phyloP scores from a whole-genome alignment of 2,113 vertebrate species.

The Notothenia coriiceps region DNA sequence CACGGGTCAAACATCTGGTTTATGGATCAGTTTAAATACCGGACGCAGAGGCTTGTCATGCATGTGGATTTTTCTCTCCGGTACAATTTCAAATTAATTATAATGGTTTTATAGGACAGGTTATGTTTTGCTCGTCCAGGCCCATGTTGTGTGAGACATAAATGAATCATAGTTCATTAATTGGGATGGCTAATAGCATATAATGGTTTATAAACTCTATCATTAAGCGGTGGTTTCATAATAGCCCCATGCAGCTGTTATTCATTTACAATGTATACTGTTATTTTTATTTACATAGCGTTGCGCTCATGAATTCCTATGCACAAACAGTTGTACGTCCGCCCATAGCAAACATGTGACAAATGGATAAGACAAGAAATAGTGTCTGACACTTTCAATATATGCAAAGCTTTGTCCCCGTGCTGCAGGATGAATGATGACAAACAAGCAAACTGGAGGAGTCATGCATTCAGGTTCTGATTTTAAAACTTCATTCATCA shows the following conservation, averaged over 20 bases:
- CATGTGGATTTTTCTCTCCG: slow-evolving; percentile 72
- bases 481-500: slow-evolving; percentile 81
- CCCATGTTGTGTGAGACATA: not conserved
- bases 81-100: slow-evolving; percentile 77
- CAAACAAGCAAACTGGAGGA: slow-evolving; percentile 63
- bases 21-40: slow-evolving; percentile 81
- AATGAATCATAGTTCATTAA: slow-evolving; percentile 4
- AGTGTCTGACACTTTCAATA: not conserved
- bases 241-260: slow-evolving; percentile 18
- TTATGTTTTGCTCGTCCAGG: slow-evolving; percentile 32
- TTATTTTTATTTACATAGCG: slow-evolving; percentile 38
- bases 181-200: slow-evolving; percentile 4
- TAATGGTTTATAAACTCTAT: slow-evolving; percentile 9
- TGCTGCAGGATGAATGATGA: slow-evolving; percentile 63
- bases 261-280: slow-evolving; percentile 1
- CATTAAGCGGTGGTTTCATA: slow-evolving; percentile 22
- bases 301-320: slow-evolving; percentile 18
- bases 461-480: slow-evolving; percentile 69
- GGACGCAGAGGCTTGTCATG: slow-evolving; percentile 80
- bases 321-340: slow-evolving; percentile 31
- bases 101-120: slow-evolving; percentile 57
- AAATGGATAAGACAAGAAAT: slow-evolving; percentile 31
- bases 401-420: slow-evolving; percentile 36
- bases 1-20: slow-evolving; percentile 81
- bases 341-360: slow-evolving; percentile 38